These are phyloP conservation scores for Peromyscus aztecus DNA, from an alignment of 2,797 vertebrate genomes.

Conservation along the genomic window DNA sequence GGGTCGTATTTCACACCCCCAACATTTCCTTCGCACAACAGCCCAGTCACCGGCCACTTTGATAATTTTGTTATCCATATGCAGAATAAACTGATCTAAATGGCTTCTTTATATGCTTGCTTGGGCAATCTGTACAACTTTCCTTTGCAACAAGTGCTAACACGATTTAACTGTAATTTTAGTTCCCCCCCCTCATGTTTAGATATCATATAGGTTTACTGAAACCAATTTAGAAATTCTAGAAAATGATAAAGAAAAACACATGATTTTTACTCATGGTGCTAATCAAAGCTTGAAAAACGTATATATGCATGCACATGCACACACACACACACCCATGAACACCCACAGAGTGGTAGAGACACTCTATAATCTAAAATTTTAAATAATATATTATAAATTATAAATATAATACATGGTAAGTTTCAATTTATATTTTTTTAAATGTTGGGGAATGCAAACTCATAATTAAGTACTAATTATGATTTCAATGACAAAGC, in stretches of 20 bases:
- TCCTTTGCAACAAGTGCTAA: slow-evolving; percentile 17
- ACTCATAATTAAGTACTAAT: background rate
- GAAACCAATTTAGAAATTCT: slow-evolving; percentile 51
- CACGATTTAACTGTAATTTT: slow-evolving; percentile 58
- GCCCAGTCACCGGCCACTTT: background rate
- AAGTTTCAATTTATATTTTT: slow-evolving; percentile 52
- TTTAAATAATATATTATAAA: background rate
- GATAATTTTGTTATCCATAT: slow-evolving; percentile 1
- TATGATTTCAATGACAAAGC: background rate
- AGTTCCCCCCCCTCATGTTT: background rate
- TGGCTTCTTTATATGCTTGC: background rate
- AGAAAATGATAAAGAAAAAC: slow-evolving; percentile 33
- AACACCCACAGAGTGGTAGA: background rate
- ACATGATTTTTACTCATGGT: background rate
- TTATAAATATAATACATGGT: background rate
- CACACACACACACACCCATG: too few relatives aligned
- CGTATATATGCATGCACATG: background rate
- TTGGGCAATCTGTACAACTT: background rate
- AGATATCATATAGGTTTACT: slow-evolving; percentile 48
- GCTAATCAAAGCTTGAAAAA: slow-evolving; percentile 7
- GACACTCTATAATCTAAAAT: background rate
- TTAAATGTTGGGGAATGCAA: background rate
- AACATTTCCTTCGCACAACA: slow-evolving; percentile 37
- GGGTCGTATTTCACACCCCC: background rate
- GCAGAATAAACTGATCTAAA: background rate